Evolutionary conservation across 2,888 invertebrate species (phyloP), one percentile per base, ranked within the genome.

Genomic region (Parnassius orleans): DNA sequence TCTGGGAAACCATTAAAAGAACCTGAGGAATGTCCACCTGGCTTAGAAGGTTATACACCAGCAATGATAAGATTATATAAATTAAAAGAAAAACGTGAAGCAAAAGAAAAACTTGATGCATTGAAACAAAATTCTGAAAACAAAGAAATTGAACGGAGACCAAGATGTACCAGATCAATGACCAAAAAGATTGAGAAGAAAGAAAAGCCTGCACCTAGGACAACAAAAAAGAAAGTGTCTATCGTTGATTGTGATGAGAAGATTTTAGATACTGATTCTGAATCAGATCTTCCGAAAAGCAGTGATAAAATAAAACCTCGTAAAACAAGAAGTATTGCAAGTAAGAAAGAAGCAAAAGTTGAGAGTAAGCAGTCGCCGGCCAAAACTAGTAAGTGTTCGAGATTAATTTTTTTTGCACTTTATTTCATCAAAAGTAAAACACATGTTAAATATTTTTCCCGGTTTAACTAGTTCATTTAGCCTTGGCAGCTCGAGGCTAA

Each of bases 11-110:
- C 61, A 7, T n/a, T 53, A 12, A 87, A 84, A 68, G 87, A 84
- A 43, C 46, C 65, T 0, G 86, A 85, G 61, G 84, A 84, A 10
- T 48, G 57, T 10, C 64, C 68, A 3, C 72, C 78, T 43, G 74
- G 72, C 2, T 71, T 86, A 19, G 77, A 82, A 69, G 90, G 90
- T 0, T 93, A 93, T 66, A 94, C 93, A 0, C 90, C 93, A 53
- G 93, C 92, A 1, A 94, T 94, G 94, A 83, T 93, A 62, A 87
- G 80, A 73, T 83, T 93, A 1, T 78, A 92, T 66, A 85, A 75
- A 71, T 80, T 83, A 60, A 93, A 91, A 79, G 84, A 90, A 64
- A 92, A 92, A 67, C 74, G 90, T 48, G 85, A 90, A 72, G 83
- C 83, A 10, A 83, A 84, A 53, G 91, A 92, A 66, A 84, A 73